Percentiles rank a stretch among this genome's conserved stretches.
These are phyloP conservation scores for Zaprionus taronus DNA, from an alignment of 1,140 invertebrate genomes.

Conservation along the genomic window DNA sequence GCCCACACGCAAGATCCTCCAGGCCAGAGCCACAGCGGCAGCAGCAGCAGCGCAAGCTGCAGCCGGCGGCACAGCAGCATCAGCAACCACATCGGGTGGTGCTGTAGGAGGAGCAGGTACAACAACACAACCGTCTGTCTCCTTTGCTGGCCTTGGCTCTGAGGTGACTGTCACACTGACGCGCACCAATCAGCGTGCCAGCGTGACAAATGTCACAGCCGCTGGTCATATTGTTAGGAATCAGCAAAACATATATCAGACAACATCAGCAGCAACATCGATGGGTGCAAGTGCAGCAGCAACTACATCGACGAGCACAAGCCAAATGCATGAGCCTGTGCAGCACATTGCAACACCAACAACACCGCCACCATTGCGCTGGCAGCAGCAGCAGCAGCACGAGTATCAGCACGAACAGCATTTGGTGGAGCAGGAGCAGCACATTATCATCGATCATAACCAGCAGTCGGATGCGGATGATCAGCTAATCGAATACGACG, in stretches of 20 bases:
- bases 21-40: slow-evolving; percentile 72
- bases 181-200: slow-evolving; percentile 72
- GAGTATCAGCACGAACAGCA: slow-evolving; percentile 63
- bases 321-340: slow-evolving; percentile 55
- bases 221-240: slow-evolving; percentile 84
- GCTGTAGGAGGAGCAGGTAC: background rate
- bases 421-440: slow-evolving; percentile 62
- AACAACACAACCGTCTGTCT: slow-evolving; percentile 58
- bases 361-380: slow-evolving; percentile 64
- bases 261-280: slow-evolving; percentile 51
- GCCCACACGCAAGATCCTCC: slow-evolving; percentile 80
- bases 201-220: slow-evolving; percentile 69
- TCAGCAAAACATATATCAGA: slow-evolving; percentile 64
- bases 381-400: slow-evolving; percentile 58
- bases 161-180: slow-evolving; percentile 81
- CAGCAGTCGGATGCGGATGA: slow-evolving; percentile 70
- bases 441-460: slow-evolving; percentile 73
- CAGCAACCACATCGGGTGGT: slow-evolving; percentile 22
- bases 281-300: slow-evolving; percentile 19
- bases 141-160: slow-evolving; percentile 80
- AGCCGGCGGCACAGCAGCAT: slow-evolving; percentile 19
- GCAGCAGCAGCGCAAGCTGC: slow-evolving; percentile 51
- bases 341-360: slow-evolving; percentile 63
- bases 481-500: slow-evolving; percentile 66
- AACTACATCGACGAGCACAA: slow-evolving; percentile 38